A percentile compares a stretch with the other conserved stretches of the same genome.
Conservation (phyloP, 2,797 vertebrate species). For the Serranus cabrilla region DNA sequence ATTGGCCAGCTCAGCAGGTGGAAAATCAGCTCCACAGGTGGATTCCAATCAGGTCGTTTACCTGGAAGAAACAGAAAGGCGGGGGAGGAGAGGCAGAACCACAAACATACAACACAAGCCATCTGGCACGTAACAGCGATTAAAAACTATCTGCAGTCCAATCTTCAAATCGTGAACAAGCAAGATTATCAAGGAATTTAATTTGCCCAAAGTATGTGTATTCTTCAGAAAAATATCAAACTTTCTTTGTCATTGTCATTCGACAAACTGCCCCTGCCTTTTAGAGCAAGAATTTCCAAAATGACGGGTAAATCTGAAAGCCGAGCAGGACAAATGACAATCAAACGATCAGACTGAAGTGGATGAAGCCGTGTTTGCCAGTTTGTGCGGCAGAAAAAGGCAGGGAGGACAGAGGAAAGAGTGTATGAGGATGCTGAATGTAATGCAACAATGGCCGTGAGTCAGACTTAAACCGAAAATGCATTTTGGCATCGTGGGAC, state of each 20-base stretch:
- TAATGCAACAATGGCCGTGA: slow-evolving; percentile 21
- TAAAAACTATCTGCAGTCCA: too few species aligned
- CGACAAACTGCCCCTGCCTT: slow-evolving; percentile 17
- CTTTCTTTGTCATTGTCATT: neutral
- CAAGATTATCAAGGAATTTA: neutral
- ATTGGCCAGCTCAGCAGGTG: too few species aligned
- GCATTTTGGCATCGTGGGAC: slow-evolving; percentile 28
- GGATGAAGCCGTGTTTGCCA: slow-evolving; percentile 14
- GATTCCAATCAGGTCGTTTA: too few species aligned
- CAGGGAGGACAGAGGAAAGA: neutral
- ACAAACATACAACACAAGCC: too few species aligned
- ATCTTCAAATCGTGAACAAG: neutral
- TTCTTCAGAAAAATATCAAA: neutral
- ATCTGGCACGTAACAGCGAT: too few species aligned
- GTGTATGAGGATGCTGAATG: neutral
- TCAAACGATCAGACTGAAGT: slow-evolving; percentile 34
- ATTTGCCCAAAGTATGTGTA: neutral
- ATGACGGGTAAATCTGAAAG: slow-evolving; percentile 23
- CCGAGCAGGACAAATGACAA: slow-evolving; percentile 26
- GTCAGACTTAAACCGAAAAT: slow-evolving; percentile 48
- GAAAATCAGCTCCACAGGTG: too few species aligned
- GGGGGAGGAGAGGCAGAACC: too few species aligned
- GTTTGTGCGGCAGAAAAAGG: slow-evolving; percentile 5
- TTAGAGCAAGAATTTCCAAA: slow-evolving; percentile 31
- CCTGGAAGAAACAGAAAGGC: too few species aligned